Evolutionary conservation across 1,140 invertebrate genomes (phyloP), one percentile per base, ranked within the genome.

Genomic region (Chironomus tepperi): DNA sequence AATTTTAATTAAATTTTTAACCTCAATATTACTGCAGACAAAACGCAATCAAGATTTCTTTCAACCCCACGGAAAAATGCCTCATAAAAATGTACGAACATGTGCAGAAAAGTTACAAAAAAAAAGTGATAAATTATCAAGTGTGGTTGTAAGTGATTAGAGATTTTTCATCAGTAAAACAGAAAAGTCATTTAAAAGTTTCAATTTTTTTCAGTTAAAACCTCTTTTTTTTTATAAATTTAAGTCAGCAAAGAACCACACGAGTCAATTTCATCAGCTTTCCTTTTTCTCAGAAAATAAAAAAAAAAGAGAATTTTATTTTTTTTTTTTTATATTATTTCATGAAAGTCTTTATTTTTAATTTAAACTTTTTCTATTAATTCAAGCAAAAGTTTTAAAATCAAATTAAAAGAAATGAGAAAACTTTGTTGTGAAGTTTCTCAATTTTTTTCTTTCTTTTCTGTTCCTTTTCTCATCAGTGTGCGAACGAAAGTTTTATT

Each of bases 341-440:
- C 47, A 34, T 57, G 47, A 57, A 57, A 70, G 65, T 70, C 65
- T 70, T 70, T 70, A 70, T 70, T 70, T 70, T 70, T 70, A 70
- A 70, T 70, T 70, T 70, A 70, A 70, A 70, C 65, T 70, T 70
- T 70, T 70, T 70, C 65, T 70, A 70, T 70, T 70, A 70, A 70
- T 70, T 70, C 65, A 21, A 18, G 65, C 65, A 70, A 70, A 70
- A 70, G 65, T 70, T 70, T 70, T 70, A 70, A 70, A 70, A 70
- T 70, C 65, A 70, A 70, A 70, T 70, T 70, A 70, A 70, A 70
- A 70, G 65, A 70, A 70, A 70, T 70, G 65, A 70, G 65, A 70
- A 70, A 70, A 70, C 65, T 70, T 70, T 70, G 16, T 70, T 70
- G 65, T 70, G 65, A 16, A 70, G 65, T 70, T 34, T 70, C 7